A percentile compares a stretch with the other conserved stretches of the same genome.
phyloP scores from a whole-genome alignment of 2,888 invertebrate genomes.

The Criorhina ranunculi region DNA sequence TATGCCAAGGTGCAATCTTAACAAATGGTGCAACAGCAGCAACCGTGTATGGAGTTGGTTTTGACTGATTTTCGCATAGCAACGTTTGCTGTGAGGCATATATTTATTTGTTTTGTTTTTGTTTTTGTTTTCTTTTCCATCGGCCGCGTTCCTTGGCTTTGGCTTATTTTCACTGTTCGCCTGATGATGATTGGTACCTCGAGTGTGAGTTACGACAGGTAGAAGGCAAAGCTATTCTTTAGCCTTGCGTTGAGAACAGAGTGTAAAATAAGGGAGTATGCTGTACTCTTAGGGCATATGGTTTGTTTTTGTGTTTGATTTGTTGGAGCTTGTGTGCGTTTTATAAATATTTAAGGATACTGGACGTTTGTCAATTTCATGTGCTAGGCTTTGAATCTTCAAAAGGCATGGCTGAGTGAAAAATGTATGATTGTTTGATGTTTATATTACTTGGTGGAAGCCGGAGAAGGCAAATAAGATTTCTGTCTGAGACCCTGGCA shows the following conservation, averaged over 20 bases:
- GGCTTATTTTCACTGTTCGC: constrained; percentile 17
- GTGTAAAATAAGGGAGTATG: constrained; percentile 32
- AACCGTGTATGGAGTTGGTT: constrained; percentile 49
- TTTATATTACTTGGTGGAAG: no score
- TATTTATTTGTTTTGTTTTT: constrained; percentile 29
- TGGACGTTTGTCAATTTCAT: not conserved
- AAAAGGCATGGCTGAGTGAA: no score
- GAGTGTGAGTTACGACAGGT: constrained; percentile 55
- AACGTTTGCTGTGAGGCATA: constrained; percentile 46
- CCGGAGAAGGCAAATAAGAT: no score
- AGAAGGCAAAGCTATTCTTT: not conserved
- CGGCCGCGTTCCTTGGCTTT: constrained; percentile 25
- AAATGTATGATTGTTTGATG: no score
- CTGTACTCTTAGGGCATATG: not conserved
- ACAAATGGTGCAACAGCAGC: constrained; percentile 51
- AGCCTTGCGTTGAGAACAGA: not conserved
- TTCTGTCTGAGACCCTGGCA: no score
- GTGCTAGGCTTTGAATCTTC: no score
- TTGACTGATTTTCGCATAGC: constrained; percentile 71
- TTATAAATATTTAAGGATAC: not conserved
- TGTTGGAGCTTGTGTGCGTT: not conserved
- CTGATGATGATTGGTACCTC: constrained; percentile 62
- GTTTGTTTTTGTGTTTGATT: constrained; percentile 7
- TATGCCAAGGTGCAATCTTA: constrained; percentile 72
- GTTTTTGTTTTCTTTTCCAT: constrained; percentile 24